phyloP scores from a whole-genome alignment of 2,888 invertebrate species.

The Hemistola chrysoprasaria region DNA sequence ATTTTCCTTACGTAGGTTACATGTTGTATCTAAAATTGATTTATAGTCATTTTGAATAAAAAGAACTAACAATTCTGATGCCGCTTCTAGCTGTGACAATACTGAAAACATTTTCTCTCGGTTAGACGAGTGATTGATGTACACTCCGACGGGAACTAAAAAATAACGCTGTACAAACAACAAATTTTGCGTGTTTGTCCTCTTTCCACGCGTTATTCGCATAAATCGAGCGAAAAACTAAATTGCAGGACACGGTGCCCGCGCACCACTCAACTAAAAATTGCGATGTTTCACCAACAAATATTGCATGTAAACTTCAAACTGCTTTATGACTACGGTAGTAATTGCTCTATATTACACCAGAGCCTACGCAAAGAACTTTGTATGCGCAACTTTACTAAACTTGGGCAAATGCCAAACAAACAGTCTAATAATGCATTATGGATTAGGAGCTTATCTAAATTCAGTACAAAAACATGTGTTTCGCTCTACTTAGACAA shows the following conservation, averaged over 20 bases:
- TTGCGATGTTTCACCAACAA: constrained; percentile 68
- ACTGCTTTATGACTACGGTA: constrained; percentile 52
- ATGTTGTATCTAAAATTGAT: too few relatives aligned
- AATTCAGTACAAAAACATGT: constrained; percentile 43
- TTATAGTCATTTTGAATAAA: too few relatives aligned
- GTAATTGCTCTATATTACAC: constrained; percentile 44
- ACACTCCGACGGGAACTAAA: constrained; percentile 58
- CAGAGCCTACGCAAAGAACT: constrained; percentile 36
- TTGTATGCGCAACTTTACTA: constrained; percentile 38
- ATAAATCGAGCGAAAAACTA: constrained; percentile 76
- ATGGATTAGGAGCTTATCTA: constrained; percentile 50
- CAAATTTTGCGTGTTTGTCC: constrained; percentile 74
- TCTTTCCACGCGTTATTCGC: constrained; percentile 72
- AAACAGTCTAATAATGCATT: constrained; percentile 50
- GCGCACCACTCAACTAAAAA: constrained; percentile 70
- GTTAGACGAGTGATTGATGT: constrained; percentile 62
- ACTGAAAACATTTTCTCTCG: constrained; percentile 20
- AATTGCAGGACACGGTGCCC: constrained; percentile 74
- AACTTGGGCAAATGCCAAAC: constrained; percentile 47
- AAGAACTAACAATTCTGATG: too few relatives aligned
- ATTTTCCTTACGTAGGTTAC: too few relatives aligned
- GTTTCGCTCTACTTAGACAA: constrained; percentile 36
- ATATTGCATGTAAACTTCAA: constrained; percentile 62
- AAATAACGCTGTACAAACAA: constrained; percentile 65
- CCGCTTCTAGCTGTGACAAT: constrained; percentile 5